Evolutionary conservation across 2,113 vertebrate genomes (phyloP).

Genomic region (Motacilla tschutschensis): DNA sequence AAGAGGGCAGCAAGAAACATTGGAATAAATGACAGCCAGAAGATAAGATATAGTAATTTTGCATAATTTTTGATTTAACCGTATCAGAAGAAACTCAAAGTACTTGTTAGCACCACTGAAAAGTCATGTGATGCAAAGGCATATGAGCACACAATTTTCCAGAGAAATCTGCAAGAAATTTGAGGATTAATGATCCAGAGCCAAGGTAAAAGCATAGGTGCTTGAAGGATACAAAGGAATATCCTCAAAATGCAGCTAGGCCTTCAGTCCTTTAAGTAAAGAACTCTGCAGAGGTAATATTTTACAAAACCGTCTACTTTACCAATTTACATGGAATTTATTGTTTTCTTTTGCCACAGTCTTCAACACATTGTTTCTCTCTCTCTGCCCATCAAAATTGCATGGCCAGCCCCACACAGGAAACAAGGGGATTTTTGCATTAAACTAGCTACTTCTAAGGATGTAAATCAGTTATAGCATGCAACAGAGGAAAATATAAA

Average conservation of each 20-base stretch:
- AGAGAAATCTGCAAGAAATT: not conserved
- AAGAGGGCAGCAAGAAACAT: not conserved
- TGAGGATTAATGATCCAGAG: not conserved
- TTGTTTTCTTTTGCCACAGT: not conserved
- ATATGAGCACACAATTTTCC: not conserved
- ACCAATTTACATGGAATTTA: not conserved
- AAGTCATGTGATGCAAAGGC: not conserved
- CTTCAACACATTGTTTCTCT: not conserved
- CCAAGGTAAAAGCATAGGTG: not conserved
- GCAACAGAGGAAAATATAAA: not conserved
- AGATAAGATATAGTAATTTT: not conserved
- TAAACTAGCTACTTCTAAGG: not conserved
- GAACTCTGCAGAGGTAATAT: not conserved
- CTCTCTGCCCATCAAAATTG: not conserved
- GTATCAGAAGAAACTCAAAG: not conserved
- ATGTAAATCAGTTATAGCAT: not conserved
- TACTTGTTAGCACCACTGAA: not conserved
- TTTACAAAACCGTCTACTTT: not conserved
- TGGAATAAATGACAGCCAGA: not conserved
- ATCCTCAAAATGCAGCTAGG: not conserved
- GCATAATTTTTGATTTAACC: not conserved
- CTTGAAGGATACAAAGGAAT: not conserved
- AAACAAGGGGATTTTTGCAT: not conserved
- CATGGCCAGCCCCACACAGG: accelerated
- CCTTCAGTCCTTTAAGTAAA: not conserved